Base-by-base conservation (phyloP, 1,140 invertebrate species). In the Helicoverpa armigera region DNA sequence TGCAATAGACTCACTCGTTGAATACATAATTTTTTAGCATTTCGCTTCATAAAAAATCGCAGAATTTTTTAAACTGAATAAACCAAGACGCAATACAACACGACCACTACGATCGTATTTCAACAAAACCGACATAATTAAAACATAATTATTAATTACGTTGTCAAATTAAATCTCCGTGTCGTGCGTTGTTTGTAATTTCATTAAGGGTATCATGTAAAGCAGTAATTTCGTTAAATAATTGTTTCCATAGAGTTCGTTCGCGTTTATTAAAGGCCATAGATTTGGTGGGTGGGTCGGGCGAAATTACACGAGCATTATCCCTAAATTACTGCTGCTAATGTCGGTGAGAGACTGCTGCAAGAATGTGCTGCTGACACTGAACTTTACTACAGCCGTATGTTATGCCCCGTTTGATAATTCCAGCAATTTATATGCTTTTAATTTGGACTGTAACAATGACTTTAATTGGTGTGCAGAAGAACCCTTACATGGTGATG, bases 291-390 rank as follows among this genome's bases (percentile, higher is more conserved):
- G 85, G 87, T 82, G 86, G 90, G 87, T 80, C 85, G 84, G 74
- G 87, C 83, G 86, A 90, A 93, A 92, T 94, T 94, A 92, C 89
- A 86, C 82, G 85, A 83, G 84, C 91, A 92, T 94, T 94, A 94
- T 93, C 91, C 88, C 85, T 94, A 92, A 94, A 93, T 94, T 94
- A 94, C 93, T 89, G 87, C 89, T 86, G 87, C 91, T 94, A 94
- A 94, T 94, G 93, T 92, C 87, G 86, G 88, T 87, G 81, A 86
- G 81, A 83, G 85, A 78, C 60, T 65, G 48, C 80, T 83, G 54
- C 79, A 70, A 85, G 81, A 83, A 88, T 90, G 82, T 84, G 83
- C 74, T 78, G 67, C 85, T 86, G 85, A 85, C 87, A 85, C 79
- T 80, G 80, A 88, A 86, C 88, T 91, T 89, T 86, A 89, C 75